A percentile compares a stretch with the other conserved stretches of the same genome.
These are phyloP conservation scores for Conomelus anceps DNA, from an alignment of 2,888 invertebrate species.

Conservation along the genomic window DNA sequence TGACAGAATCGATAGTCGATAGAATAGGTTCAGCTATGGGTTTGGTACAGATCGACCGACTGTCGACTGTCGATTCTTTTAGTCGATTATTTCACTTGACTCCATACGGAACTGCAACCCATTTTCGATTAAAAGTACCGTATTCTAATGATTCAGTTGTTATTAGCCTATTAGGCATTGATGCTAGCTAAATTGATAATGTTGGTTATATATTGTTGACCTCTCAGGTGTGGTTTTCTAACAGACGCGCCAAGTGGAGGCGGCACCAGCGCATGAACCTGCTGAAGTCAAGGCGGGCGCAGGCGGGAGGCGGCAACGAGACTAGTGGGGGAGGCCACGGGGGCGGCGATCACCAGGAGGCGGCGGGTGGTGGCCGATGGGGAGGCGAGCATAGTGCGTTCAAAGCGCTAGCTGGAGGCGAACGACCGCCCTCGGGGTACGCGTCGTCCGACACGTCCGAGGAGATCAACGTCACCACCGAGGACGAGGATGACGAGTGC, in stretches of 20 bases:
- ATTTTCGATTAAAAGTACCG: too few relatives aligned
- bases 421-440: conserved; percentile 33
- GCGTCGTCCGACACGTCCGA: conserved; percentile 39
- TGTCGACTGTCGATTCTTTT: too few relatives aligned
- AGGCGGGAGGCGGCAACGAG: conserved; percentile 41
- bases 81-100: too few relatives aligned
- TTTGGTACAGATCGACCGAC: too few relatives aligned
- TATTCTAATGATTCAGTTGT: not conserved
- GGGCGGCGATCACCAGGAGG: conserved; percentile 27
- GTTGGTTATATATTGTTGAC: conserved; percentile 34
- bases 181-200: not conserved
- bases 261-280: conserved; percentile 93
- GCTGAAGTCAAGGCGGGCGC: conserved; percentile 64
- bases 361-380: conserved; percentile 51
- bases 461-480: conserved; percentile 81
- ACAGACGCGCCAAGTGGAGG: conserved; percentile 98
- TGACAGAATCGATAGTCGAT: too few relatives aligned
- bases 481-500: conserved; percentile 44
- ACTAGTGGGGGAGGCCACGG: conserved; percentile 42
- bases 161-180: not conserved
- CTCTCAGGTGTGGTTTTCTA: conserved; percentile 99
- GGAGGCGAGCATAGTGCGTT: conserved; percentile 89
- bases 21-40: too few relatives aligned
- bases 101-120: too few relatives aligned
- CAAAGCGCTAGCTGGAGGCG: conserved; percentile 53